phyloP scores from a whole-genome alignment of 2,888 invertebrate genomes.

The Pristionchus mayeri region DNA sequence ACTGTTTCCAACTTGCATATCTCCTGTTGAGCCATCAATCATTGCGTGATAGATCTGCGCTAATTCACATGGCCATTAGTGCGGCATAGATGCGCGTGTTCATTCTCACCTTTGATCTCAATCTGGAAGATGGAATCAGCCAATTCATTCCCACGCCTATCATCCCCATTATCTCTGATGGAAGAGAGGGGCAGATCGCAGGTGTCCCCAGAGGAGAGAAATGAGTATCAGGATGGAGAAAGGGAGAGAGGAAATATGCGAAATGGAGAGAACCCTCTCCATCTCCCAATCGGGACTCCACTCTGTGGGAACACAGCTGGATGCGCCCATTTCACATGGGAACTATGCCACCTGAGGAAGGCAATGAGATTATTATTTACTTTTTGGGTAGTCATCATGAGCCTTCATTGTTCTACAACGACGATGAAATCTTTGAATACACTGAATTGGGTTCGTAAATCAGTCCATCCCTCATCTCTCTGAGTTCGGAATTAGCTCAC shows the following conservation, averaged over 20 bases:
- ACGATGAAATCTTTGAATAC: too few relatives aligned
- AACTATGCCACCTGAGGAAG: too few relatives aligned
- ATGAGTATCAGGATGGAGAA: background rate
- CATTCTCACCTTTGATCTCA: slow-evolving; percentile 23
- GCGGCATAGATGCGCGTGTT: background rate
- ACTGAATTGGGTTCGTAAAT: too few relatives aligned
- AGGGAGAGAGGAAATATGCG: background rate
- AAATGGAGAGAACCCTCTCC: too few relatives aligned
- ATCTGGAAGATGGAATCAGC: background rate
- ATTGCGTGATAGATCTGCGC: too few relatives aligned
- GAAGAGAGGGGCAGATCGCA: background rate
- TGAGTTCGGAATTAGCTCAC: background rate
- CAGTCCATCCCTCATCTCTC: background rate
- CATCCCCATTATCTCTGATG: background rate
- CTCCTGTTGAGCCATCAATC: too few relatives aligned
- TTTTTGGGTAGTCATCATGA: too few relatives aligned
- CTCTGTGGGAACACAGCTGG: slow-evolving; percentile 42
- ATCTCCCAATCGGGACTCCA: background rate
- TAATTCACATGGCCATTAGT: slow-evolving; percentile 17
- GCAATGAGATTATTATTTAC: too few relatives aligned
- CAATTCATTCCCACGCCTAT: background rate
- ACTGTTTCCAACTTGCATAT: too few relatives aligned
- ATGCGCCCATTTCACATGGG: background rate
- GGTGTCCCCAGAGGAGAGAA: background rate
- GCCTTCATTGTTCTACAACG: too few relatives aligned